Evolutionary conservation across 2,113 vertebrate genomes (phyloP).

Genomic region (Scopus umbretta): DNA sequence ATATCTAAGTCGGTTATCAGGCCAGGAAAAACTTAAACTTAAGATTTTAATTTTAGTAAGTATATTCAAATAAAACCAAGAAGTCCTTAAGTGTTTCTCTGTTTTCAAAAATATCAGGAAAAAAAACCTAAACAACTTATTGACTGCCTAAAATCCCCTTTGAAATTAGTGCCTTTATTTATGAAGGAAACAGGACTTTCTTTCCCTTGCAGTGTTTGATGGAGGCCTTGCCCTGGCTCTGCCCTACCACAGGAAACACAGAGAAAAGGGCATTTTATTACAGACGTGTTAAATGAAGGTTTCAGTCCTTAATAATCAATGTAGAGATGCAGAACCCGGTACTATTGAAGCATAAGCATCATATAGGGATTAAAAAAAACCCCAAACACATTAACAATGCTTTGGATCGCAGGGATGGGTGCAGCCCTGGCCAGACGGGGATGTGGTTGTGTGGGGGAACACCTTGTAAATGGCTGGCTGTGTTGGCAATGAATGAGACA

Average conservation of each 20-base stretch:
- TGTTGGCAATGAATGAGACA: background rate
- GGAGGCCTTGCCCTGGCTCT: background rate
- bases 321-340: background rate
- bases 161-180: background rate
- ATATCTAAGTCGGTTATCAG: background rate
- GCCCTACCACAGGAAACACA: background rate
- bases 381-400: rapidly evolving
- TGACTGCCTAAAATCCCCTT: background rate
- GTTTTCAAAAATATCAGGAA: background rate
- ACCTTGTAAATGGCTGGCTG: background rate
- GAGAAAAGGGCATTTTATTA: background rate
- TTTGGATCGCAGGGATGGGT: background rate
- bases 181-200: background rate
- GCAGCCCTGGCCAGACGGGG: background rate
- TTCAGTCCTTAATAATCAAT: background rate
- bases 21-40: background rate
- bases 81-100: background rate
- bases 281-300: background rate
- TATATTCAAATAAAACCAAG: background rate
- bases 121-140: background rate
- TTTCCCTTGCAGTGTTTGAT: background rate
- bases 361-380: background rate
- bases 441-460: background rate
- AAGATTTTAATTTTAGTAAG: background rate
- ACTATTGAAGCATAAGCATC: background rate